Evolutionary conservation across 2,888 invertebrate species (phyloP), one percentile per base, ranked within the genome.

Genomic region (Drosophila neonasuta): DNA sequence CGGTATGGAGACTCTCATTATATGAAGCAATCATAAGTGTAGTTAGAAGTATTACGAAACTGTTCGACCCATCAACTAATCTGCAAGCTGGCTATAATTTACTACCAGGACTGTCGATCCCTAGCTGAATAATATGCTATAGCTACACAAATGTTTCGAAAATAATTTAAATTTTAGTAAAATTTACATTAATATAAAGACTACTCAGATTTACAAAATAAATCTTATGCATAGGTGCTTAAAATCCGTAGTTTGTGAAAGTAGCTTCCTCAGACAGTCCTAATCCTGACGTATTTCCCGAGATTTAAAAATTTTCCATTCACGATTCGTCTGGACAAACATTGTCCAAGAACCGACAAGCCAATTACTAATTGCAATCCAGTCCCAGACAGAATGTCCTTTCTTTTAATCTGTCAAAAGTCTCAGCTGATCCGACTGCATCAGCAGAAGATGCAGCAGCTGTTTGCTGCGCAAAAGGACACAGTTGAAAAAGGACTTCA

Each of bases 351-450:
- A 51, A 24, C 11, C n/a, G 24, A 20, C 11, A 32, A n/a, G 15
- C 13, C 36, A 55, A 42, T 50, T 29, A 7, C 36, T 59, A 75
- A 72, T 60, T 64, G 42, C 63, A 52, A 57, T 70, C 45, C 62
- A 36, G 56, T 48, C 68, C 15, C 45, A 44, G 44, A 36, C 65
- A 52, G 24, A 32, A 58, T 24, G 57, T 54, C 64, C 56, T 36
- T 11, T 24, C 1, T 10, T 46, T 13, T 32, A 74, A 70, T 62
- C 58, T 68, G 60, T 68, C 59, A 29, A 49, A 45, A 44, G 57
- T 44, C 76, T 55, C 77, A 73, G 77, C 72, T 73, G 72, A 73
- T 73, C 57, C 72, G 56, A 17, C 20, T 11, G 20, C 45, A 45
- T 41, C 69, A 72, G 71, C 71, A 17, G 17, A 17, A 17, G 17